Conservation (phyloP, 1,140 invertebrate species). For the Trachymyrmex cornetzi region DNA sequence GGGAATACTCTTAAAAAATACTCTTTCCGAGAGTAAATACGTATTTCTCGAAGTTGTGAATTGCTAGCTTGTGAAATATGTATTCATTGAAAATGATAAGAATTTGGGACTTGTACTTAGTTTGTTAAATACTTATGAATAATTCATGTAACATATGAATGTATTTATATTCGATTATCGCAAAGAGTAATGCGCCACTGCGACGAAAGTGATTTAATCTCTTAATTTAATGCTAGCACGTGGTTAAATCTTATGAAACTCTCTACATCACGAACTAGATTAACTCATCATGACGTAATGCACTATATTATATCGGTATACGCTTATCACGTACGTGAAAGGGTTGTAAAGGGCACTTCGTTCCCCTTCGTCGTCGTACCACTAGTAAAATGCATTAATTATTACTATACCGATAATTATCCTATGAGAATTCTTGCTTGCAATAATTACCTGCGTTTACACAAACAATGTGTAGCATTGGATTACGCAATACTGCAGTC, state of each 20-base stretch:
- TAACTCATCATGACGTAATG: constrained; percentile 1
- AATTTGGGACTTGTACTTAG: background rate
- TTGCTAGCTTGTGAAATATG: background rate
- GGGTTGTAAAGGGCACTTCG: constrained; percentile 47
- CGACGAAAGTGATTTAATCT: constrained; percentile 29
- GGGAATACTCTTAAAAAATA: background rate
- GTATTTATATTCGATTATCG: background rate
- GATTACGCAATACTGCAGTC: constrained; percentile 9
- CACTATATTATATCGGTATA: constrained; percentile 33
- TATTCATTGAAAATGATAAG: constrained; percentile 3
- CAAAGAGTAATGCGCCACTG: background rate
- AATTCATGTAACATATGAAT: background rate
- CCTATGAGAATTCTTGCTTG: constrained; percentile 13
- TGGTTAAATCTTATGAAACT: constrained; percentile 15
- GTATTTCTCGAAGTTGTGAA: background rate
- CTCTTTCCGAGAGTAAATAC: background rate
- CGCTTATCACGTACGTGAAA: constrained; percentile 37
- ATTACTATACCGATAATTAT: constrained; percentile 52
- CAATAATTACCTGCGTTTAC: constrained; percentile 43
- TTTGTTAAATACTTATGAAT: background rate
- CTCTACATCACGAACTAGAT: background rate
- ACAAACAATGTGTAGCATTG: background rate
- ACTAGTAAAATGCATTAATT: constrained; percentile 35
- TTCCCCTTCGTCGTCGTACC: constrained; percentile 19
- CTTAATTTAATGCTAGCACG: constrained; percentile 12